Percentiles rank a stretch among this genome's conserved stretches.
Evolutionary conservation across 2,113 vertebrate species (phyloP).

Genomic region (Gallinago paraguaiae): DNA sequence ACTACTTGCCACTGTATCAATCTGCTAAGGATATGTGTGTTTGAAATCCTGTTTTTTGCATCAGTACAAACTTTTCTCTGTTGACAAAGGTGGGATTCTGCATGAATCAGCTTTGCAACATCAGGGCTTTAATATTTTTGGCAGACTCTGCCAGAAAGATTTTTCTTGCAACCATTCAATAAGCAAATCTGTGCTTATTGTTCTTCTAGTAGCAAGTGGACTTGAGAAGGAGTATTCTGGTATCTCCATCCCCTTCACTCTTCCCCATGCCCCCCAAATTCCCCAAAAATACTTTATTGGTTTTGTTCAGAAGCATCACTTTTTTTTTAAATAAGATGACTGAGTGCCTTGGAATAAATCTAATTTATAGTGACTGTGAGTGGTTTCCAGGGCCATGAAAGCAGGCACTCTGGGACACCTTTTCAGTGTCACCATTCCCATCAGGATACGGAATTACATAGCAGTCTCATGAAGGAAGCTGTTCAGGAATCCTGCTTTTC

Average conservation of each 20-base stretch:
- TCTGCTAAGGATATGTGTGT: neutral
- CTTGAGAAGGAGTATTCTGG: neutral
- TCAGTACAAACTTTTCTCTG: neutral
- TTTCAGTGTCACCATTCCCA: neutral
- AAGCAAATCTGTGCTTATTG: neutral
- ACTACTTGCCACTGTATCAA: neutral
- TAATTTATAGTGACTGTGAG: neutral
- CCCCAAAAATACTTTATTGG: neutral
- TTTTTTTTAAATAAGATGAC: neutral
- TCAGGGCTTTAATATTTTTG: neutral
- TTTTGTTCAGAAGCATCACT: neutral
- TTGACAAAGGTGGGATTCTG: neutral
- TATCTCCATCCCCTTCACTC: fast-evolving
- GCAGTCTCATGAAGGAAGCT: neutral
- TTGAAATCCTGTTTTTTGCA: neutral
- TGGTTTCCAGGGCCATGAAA: neutral
- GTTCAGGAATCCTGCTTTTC: neutral
- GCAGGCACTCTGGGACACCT: neutral
- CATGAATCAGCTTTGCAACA: neutral
- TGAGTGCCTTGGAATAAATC: neutral
- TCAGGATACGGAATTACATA: neutral
- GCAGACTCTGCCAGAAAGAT: neutral
- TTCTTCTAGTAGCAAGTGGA: neutral
- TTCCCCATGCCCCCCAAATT: fast-evolving
- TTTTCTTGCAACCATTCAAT: neutral